These are phyloP conservation scores for Chaetophractus vellerosus DNA, from an alignment of 2,797 vertebrate species.

Conservation along the genomic window DNA sequence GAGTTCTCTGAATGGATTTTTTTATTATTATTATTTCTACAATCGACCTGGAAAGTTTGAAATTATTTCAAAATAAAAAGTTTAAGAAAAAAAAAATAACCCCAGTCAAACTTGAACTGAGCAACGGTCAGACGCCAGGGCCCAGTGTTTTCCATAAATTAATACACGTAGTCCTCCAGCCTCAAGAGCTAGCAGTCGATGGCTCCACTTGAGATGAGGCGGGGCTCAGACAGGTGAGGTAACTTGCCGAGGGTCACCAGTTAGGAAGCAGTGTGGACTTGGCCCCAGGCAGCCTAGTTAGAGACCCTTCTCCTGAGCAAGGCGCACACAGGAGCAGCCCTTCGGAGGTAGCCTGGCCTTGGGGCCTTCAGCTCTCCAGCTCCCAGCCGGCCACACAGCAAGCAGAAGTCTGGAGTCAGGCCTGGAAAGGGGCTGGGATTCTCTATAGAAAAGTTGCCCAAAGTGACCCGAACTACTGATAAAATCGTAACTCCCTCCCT, in stretches of 20 bases:
- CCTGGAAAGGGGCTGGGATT: too few relatives aligned
- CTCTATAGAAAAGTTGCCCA: background rate
- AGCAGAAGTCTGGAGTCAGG: background rate
- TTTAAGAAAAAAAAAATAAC: background rate
- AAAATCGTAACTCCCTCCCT: background rate
- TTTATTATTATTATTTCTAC: too few relatives aligned
- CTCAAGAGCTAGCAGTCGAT: fast-evolving
- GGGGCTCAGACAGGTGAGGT: background rate
- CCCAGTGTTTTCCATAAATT: background rate
- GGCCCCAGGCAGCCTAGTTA: background rate
- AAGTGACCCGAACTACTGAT: background rate
- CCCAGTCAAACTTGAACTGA: background rate
- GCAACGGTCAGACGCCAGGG: fast-evolving
- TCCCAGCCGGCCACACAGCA: background rate
- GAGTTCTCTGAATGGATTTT: too few relatives aligned
- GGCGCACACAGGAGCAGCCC: background rate
- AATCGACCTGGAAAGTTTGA: too few relatives aligned
- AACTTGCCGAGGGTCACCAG: background rate
- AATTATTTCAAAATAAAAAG: too few relatives aligned
- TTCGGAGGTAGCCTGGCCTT: background rate
- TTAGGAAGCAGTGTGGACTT: background rate
- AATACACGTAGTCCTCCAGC: background rate
- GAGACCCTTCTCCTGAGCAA: background rate
- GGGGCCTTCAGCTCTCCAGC: background rate
- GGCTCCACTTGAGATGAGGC: background rate